A percentile compares a stretch with the other conserved stretches of the same genome.
These are phyloP conservation scores for Umimayanthus kanabou DNA, from an alignment of 92 coral and sea anemone genomes.

Conservation along the genomic window DNA sequence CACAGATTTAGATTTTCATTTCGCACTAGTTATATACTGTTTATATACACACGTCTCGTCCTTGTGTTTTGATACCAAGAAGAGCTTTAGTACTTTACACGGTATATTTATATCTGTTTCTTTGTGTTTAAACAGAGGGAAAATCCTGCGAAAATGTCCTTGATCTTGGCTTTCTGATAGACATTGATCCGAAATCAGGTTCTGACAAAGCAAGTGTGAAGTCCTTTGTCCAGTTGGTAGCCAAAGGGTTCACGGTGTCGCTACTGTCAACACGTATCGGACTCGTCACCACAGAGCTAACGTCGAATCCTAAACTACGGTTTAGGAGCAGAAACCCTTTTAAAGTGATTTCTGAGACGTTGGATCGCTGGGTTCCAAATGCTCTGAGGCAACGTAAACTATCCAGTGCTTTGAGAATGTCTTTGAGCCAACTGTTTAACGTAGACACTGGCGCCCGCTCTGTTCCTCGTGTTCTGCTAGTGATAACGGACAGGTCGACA, in stretches of 20 bases:
- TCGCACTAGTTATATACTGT: too few relatives aligned
- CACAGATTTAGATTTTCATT: too few relatives aligned
- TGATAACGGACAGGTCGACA: neutral
- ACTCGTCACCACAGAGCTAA: constrained; percentile 1
- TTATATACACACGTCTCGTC: too few relatives aligned
- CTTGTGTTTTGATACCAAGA: too few relatives aligned
- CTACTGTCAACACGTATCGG: constrained; percentile 3
- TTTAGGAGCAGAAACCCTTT: neutral
- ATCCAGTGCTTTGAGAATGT: neutral
- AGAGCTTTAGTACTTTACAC: neutral
- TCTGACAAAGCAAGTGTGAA: neutral
- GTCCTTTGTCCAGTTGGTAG: neutral
- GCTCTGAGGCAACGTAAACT: neutral
- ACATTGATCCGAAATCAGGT: neutral
- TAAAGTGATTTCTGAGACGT: neutral
- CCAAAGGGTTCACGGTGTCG: neutral
- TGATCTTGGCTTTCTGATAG: constrained; percentile 9
- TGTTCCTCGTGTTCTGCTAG: neutral
- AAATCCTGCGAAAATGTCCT: neutral
- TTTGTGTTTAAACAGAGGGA: neutral
- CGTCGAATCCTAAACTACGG: neutral
- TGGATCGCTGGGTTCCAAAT: neutral
- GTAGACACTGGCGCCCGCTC: neutral
- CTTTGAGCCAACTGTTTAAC: neutral
- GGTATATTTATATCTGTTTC: neutral